A percentile compares a stretch with the other conserved stretches of the same genome.
Evolutionary conservation across 2,797 vertebrate genomes (phyloP).

Genomic region (Rhyacichthys aspro): DNA sequence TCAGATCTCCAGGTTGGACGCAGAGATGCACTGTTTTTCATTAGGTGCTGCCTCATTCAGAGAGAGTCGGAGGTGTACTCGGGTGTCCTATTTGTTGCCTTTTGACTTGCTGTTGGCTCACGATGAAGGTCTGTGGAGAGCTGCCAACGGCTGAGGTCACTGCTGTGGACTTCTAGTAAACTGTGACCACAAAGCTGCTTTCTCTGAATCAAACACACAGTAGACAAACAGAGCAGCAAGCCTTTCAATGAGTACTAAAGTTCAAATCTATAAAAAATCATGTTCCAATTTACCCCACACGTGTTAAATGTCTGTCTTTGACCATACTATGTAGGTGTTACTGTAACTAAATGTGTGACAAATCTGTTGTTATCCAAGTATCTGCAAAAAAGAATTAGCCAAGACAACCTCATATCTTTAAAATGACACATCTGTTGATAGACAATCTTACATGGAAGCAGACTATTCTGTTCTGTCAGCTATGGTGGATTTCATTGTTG

Average conservation of each 20-base stretch:
- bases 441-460: no score
- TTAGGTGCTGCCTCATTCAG: constrained; percentile 47
- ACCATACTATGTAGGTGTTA: no score
- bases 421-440: no score
- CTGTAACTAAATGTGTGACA: no score
- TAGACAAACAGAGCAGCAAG: constrained; percentile 13
- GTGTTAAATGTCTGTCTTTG: no score
- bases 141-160: constrained; percentile 62
- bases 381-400: no score
- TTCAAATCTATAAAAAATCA: neutral
- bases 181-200: constrained; percentile 46
- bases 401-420: no score
- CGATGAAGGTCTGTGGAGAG: constrained; percentile 53
- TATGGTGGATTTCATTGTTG: neutral
- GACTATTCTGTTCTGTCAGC: neutral
- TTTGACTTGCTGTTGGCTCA: constrained; percentile 57
- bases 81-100: constrained; percentile 50
- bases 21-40: constrained; percentile 50
- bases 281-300: no score
- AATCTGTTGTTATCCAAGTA: no score
- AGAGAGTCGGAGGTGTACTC: constrained; percentile 53
- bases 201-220: constrained; percentile 38
- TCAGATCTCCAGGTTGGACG: constrained; percentile 53
- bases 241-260: neutral
- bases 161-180: constrained; percentile 49